Base-by-base conservation (phyloP, 1,140 invertebrate genomes). In the Chironomus tepperi region DNA sequence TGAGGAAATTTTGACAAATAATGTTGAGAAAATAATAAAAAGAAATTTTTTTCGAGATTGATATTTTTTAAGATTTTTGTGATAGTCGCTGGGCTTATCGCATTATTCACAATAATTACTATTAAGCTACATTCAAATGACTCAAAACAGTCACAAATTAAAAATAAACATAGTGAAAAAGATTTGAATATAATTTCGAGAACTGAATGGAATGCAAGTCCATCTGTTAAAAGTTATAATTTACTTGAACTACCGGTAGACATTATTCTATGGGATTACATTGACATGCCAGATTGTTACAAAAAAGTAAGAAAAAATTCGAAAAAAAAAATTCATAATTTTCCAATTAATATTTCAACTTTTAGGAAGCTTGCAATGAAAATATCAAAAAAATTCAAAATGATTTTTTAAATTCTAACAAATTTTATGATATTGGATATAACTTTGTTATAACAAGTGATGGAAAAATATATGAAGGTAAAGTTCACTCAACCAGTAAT, bases 381-480 rank as follows among this genome's bases (percentile, higher is more conserved):
- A 81, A 82, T 0, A 87, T 90, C 0, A 83, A 86, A 47, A 73
- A 83, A 1, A 89, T 91, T 16, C 91, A 93, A 80, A 86, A 83
- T 10, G 92, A 87, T 77, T 91, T 93, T 79, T 89, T 93, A 73
- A 88, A 91, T 75, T 87, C 86, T 1, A 85, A 83, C 43, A 78
- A 82, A 0, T 85, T 87, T 87, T 80, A 81, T 43, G 89, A 91
- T 77, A 88, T 91, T 24, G 89, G 80, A 1, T 89, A 89, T 76
- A 92, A 88, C 78, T 92, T 92, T 77, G 79, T 92, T 0, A 82
- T 91, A 9, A 90, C 89, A 1, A 87, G 87, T 72, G 87, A 90
- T 76, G 88, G 88, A 1, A 79, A 80, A 10, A 84, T 86, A 7
- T 89, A 89, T 77, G 85, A 86, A 78, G 89, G 87, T 47, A 47